Conservation (phyloP, 2,888 invertebrate species). For the Hofmannophila pseudospretella region DNA sequence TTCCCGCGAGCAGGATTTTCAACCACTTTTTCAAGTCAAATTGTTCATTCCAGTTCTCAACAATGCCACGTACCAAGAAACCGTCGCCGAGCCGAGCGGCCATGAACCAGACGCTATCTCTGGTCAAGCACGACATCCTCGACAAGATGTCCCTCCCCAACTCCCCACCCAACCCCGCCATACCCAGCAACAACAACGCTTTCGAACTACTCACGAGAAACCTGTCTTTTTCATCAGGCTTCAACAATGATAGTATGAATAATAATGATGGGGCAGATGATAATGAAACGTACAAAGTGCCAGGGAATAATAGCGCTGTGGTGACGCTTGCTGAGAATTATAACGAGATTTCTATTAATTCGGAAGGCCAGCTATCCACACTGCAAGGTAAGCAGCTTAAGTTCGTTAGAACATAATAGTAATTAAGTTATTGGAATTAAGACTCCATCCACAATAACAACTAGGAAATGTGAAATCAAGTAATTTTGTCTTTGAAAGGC, state of each 20-base stretch:
- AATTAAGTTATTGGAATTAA: too few species aligned
- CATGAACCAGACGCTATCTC: slow-evolving; percentile 58
- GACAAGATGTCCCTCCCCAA: slow-evolving; percentile 38
- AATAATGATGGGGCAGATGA: slow-evolving; percentile 56
- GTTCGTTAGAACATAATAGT: too few species aligned
- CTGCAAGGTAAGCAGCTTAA: slow-evolving; percentile 57
- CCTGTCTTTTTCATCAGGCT: slow-evolving; percentile 69
- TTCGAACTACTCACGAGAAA: slow-evolving; percentile 68
- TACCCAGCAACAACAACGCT: slow-evolving; percentile 49
- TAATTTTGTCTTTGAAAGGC: too few species aligned
- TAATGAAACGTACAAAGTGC: slow-evolving; percentile 69
- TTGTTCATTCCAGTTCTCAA: slow-evolving; percentile 76
- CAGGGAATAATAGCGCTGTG: slow-evolving; percentile 59
- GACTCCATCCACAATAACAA: too few species aligned
- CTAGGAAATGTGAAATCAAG: too few species aligned
- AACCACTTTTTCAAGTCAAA: too few species aligned
- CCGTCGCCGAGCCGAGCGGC: slow-evolving; percentile 61
- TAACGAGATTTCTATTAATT: slow-evolving; percentile 68
- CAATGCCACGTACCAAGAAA: slow-evolving; percentile 79
- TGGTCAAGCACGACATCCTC: slow-evolving; percentile 66
- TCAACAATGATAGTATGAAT: slow-evolving; percentile 71
- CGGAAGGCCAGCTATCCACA: slow-evolving; percentile 66
- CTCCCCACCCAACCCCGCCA: slow-evolving; percentile 28
- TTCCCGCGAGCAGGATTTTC: too few species aligned
- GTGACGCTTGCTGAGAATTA: slow-evolving; percentile 61